phyloP scores from a whole-genome alignment of 1,140 invertebrate species.

The Diabrotica undecimpunctata region DNA sequence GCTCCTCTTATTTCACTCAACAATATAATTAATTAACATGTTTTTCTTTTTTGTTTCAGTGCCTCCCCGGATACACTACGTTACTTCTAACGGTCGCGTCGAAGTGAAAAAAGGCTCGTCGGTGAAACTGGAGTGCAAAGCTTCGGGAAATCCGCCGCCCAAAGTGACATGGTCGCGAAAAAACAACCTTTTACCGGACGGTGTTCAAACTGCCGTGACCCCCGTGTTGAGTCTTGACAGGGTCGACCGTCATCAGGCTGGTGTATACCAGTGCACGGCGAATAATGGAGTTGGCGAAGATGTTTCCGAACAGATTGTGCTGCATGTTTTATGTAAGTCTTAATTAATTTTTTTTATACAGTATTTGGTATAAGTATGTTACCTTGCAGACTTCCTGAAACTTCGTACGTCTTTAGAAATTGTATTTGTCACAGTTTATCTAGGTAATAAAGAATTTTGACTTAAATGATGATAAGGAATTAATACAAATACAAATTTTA shows the following conservation, averaged over 20 bases:
- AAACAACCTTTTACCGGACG: conserved; percentile 58
- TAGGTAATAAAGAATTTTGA: too few relatives aligned
- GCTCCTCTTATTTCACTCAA: too few relatives aligned
- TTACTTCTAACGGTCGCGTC: conserved; percentile 56
- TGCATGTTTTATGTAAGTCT: conserved; percentile 61
- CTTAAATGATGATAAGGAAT: too few relatives aligned
- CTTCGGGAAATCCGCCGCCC: conserved; percentile 62
- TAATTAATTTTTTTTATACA: conserved; percentile 6
- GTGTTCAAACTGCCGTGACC: conserved; percentile 52
- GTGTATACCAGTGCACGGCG: conserved; percentile 60
- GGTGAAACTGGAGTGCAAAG: conserved; percentile 61
- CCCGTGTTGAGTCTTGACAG: conserved; percentile 50
- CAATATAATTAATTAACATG: not conserved
- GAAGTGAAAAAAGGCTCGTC: conserved; percentile 63
- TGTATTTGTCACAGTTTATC: too few relatives aligned
- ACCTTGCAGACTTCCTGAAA: too few relatives aligned
- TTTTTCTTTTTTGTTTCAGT: conserved; percentile 48
- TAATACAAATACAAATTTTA: too few relatives aligned
- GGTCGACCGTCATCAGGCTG: conserved; percentile 58
- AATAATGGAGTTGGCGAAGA: conserved; percentile 61
- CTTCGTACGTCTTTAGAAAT: too few relatives aligned
- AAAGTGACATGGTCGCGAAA: conserved; percentile 64
- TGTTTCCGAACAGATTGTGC: conserved; percentile 54
- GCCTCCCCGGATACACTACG: conserved; percentile 57
- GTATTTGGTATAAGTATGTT: not conserved